A percentile compares a stretch with the other conserved stretches of the same genome.
Conservation (phyloP, 2,888 invertebrate genomes). For the Altica lythri region DNA sequence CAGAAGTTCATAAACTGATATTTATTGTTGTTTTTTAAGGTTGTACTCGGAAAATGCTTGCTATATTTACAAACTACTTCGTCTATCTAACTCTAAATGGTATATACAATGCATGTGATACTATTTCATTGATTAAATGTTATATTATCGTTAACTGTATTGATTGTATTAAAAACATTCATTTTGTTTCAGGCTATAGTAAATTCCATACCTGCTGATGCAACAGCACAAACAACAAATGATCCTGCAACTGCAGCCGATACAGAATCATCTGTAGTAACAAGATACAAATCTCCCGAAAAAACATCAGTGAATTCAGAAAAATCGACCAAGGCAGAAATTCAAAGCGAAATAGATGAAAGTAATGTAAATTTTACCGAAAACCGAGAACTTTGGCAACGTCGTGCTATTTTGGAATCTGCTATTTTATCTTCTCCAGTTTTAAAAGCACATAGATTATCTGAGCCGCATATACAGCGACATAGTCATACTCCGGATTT, state of each 20-base stretch:
- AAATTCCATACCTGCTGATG: slow-evolving; percentile 6
- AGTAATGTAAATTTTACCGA: slow-evolving; percentile 58
- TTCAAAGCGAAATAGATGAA: slow-evolving; percentile 49
- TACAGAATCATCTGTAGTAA: neutral
- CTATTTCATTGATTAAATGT: too few species aligned
- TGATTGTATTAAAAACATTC: too few species aligned
- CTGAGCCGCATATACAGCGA: slow-evolving; percentile 52
- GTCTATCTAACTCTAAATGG: too few species aligned
- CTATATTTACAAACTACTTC: too few species aligned
- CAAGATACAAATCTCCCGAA: neutral
- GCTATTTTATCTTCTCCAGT: slow-evolving; percentile 45
- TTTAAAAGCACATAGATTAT: slow-evolving; percentile 54
- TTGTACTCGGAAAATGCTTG: too few species aligned
- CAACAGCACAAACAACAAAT: slow-evolving; percentile 2
- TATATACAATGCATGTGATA: too few species aligned
- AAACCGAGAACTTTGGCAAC: slow-evolving; percentile 67
- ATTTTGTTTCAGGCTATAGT: slow-evolving; percentile 10
- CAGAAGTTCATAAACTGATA: too few species aligned
- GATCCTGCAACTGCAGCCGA: slow-evolving; percentile 1
- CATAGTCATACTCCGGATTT: slow-evolving; percentile 76
- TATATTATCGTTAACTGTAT: too few species aligned
- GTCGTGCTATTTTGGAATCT: slow-evolving; percentile 63
- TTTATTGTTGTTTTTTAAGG: too few species aligned
- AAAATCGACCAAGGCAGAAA: too few species aligned
- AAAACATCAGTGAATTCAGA: slow-evolving; percentile 2